Conservation (phyloP, 2,113 vertebrate species). For the Lontra canadensis region DNA sequence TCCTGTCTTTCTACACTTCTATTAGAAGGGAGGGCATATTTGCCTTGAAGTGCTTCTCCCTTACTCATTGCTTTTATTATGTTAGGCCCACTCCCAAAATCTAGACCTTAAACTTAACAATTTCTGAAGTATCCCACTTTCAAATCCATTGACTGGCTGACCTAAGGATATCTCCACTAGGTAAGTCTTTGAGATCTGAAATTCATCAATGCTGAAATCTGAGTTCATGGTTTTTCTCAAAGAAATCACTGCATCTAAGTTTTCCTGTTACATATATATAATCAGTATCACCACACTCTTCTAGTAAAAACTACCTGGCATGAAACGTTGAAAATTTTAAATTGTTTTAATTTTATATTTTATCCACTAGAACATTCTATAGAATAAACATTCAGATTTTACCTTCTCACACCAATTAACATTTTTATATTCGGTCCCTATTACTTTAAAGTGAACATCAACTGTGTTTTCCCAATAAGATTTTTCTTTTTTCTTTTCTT, state of each 20-base stretch:
- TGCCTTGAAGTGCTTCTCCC: neutral
- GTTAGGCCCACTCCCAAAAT: neutral
- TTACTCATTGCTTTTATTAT: neutral
- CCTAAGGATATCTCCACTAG: neutral
- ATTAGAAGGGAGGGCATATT: neutral
- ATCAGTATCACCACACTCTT: neutral
- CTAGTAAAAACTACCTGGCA: neutral
- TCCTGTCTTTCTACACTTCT: neutral
- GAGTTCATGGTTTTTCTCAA: neutral
- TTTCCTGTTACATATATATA: neutral
- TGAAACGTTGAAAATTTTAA: neutral
- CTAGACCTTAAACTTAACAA: neutral
- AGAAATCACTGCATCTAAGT: neutral
- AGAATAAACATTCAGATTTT: neutral
- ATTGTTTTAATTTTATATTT: neutral
- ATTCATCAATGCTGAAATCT: neutral
- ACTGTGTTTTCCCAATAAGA: neutral
- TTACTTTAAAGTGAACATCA: neutral
- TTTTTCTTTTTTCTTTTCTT: too few relatives aligned
- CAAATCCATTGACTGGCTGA: neutral
- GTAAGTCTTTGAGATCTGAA: neutral
- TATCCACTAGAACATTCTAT: neutral
- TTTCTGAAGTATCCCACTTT: neutral
- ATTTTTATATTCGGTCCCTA: neutral
- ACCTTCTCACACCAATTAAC: neutral